A percentile compares a stretch with the other conserved stretches of the same genome.
Evolutionary conservation across 2,113 vertebrate species (phyloP).

Genomic region (Noturus placidus): DNA sequence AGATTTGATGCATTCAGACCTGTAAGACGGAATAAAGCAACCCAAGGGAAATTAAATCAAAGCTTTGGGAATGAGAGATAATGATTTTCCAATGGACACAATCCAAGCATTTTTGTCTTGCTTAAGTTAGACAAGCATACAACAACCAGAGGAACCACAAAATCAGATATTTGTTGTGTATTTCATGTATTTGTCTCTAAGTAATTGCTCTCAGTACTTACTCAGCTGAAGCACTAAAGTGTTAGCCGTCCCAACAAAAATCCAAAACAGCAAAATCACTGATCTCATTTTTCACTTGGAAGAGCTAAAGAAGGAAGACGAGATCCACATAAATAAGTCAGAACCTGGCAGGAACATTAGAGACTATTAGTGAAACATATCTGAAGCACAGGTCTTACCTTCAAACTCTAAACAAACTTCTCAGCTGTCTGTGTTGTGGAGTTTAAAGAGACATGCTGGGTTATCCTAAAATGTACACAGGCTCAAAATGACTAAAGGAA

Average conservation of each 20-base stretch:
- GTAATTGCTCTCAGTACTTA: constrained; percentile 56
- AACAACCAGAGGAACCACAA: background rate
- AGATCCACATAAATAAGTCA: constrained; percentile 13
- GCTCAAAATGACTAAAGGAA: background rate
- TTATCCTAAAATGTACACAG: background rate
- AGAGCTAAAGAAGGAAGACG: constrained; percentile 1
- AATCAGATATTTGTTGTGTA: background rate
- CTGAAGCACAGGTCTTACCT: constrained; percentile 33
- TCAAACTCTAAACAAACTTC: constrained; percentile 25
- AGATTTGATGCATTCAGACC: constrained; percentile 30
- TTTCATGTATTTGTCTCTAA: background rate
- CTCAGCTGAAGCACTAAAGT: constrained; percentile 55
- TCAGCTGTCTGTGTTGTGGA: background rate
- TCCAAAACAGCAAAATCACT: constrained; percentile 53
- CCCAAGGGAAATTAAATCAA: background rate
- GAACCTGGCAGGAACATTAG: background rate
- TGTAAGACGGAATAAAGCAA: constrained; percentile 21
- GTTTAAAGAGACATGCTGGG: constrained; percentile 21
- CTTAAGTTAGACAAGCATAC: background rate
- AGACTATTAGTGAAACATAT: background rate
- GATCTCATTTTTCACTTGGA: constrained; percentile 60
- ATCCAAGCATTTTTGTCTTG: background rate
- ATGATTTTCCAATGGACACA: background rate
- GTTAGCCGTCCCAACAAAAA: constrained; percentile 50
- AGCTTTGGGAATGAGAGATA: background rate